Evolutionary conservation across 2,888 invertebrate genomes (phyloP), one percentile per base, ranked within the genome.

Genomic region (Stomorhina lunata): DNA sequence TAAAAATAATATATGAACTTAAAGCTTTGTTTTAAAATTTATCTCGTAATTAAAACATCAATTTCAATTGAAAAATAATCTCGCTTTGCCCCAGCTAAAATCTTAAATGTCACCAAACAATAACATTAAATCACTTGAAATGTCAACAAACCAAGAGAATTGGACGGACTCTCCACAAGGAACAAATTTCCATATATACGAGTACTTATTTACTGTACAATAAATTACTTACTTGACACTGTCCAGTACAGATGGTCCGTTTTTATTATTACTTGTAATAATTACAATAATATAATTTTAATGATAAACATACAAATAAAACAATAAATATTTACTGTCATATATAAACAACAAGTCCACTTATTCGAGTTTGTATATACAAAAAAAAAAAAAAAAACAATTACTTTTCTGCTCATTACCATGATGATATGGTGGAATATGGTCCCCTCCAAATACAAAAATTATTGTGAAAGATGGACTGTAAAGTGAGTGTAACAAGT

Each of bases 81-180:
- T 68, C 27, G 20, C 43, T 25, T 15, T 65, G 40, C 48, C 27
- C 9, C 20, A 66, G 27, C 53, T 55, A 55, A 76, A 72, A 81
- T 81, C 77, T 77, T 81, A 73, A 79, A 68, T 81, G 81, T 80
- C 80, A 77, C 53, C 78, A 85, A 87, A 88, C 89, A 87, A 88
- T 89, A 87, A 89, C 89, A 88, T 89, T 89, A 89, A 89, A 89
- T 89, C 90, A 89, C 90, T 89, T 89, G 86, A 89, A 88, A 88
- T 89, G 89, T 88, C 89, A 89, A 86, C 85, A 83, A 82, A 83
- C 37, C 73, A 68, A 71, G 69, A 73, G 57, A n/a, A n/a, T n/a
- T n/a, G 63, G 32, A 48, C 45, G 40, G n/a, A n/a, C n/a, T n/a
- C n/a, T n/a, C n/a, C n/a, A 72, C 17, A 61, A 66, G 22, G 7